Conservation (phyloP, 2,888 invertebrate genomes). For the Polylopha cassiicola region DNA sequence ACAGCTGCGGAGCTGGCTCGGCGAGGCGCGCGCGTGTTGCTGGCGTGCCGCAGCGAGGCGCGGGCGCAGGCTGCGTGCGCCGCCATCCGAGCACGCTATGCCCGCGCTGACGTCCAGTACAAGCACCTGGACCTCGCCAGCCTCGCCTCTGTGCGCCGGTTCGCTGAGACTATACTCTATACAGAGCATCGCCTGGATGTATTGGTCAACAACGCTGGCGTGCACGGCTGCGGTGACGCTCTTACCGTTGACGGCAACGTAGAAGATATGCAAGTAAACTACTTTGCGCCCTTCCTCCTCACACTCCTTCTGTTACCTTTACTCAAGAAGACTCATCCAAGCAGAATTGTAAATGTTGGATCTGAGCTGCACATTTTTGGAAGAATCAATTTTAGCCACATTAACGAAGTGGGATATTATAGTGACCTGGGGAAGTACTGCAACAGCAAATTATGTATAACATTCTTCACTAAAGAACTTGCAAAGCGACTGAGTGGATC, state of each 20-base stretch:
- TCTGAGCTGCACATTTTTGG: conserved; percentile 34
- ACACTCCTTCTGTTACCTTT: conserved; percentile 74
- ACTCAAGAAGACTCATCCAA: conserved; percentile 34
- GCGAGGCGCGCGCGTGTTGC: conserved; percentile 75
- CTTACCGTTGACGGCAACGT: conserved; percentile 76
- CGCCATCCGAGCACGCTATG: conserved; percentile 80
- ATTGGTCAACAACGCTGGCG: conserved; percentile 74
- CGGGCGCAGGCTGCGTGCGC: conserved; percentile 80
- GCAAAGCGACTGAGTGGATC: conserved; percentile 35
- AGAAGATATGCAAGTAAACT: conserved; percentile 75
- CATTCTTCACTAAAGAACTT: conserved; percentile 44
- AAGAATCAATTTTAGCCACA: conserved; percentile 25
- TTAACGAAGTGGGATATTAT: conserved; percentile 51
- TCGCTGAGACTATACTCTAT: conserved; percentile 69
- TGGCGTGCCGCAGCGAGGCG: conserved; percentile 84
- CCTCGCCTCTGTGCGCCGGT: conserved; percentile 63
- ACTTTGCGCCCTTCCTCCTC: conserved; percentile 80
- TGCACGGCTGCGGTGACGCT: conserved; percentile 40
- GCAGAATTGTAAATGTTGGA: conserved; percentile 38
- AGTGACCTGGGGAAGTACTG: conserved; percentile 47
- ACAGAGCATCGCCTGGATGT: conserved; percentile 63
- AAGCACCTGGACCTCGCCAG: conserved; percentile 58
- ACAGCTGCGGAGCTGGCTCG: conserved; percentile 79
- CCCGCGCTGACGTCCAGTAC: conserved; percentile 80
- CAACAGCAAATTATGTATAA: conserved; percentile 43